A percentile compares a stretch with the other conserved stretches of the same genome.
These are phyloP conservation scores for Euura lappo DNA, from an alignment of 1,140 invertebrate genomes.

Conservation along the genomic window DNA sequence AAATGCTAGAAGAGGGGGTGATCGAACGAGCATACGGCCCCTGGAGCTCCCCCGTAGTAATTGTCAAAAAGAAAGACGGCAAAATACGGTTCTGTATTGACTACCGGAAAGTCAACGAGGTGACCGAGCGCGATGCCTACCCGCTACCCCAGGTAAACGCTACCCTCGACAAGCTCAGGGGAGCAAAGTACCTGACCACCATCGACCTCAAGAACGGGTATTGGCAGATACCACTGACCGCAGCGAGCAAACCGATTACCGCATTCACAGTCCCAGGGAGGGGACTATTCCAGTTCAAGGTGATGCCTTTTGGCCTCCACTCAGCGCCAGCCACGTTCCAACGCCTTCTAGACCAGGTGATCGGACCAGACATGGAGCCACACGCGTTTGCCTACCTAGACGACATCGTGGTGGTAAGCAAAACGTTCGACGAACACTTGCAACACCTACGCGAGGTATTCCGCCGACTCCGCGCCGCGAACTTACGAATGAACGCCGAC, in stretches of 20 bases:
- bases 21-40: slow-evolving; percentile 49
- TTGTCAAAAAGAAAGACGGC: slow-evolving; percentile 61
- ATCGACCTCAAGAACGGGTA: slow-evolving; percentile 39
- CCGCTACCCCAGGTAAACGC: slow-evolving; percentile 21
- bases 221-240: slow-evolving; percentile 42
- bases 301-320: slow-evolving; percentile 35
- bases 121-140: slow-evolving; percentile 37
- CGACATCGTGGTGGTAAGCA: slow-evolving; percentile 43
- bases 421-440: slow-evolving; percentile 47
- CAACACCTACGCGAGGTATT: slow-evolving; percentile 27
- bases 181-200: slow-evolving; percentile 33
- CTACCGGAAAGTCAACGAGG: slow-evolving; percentile 48
- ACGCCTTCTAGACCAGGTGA: slow-evolving; percentile 46
- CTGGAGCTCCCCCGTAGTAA: slow-evolving; percentile 56
- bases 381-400: slow-evolving; percentile 42
- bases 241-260: slow-evolving; percentile 45
- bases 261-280: slow-evolving; percentile 53
- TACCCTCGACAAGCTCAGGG: slow-evolving; percentile 41
- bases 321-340: slow-evolving; percentile 44
- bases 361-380: slow-evolving; percentile 40
- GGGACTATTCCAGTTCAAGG: slow-evolving; percentile 36
- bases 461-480: neutral
- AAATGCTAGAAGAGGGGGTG: slow-evolving; percentile 42
- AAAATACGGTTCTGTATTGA: slow-evolving; percentile 55
- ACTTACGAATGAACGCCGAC: slow-evolving; percentile 12